phyloP scores from a whole-genome alignment of 2,888 invertebrate genomes.

The Andrena hattorfiana region DNA sequence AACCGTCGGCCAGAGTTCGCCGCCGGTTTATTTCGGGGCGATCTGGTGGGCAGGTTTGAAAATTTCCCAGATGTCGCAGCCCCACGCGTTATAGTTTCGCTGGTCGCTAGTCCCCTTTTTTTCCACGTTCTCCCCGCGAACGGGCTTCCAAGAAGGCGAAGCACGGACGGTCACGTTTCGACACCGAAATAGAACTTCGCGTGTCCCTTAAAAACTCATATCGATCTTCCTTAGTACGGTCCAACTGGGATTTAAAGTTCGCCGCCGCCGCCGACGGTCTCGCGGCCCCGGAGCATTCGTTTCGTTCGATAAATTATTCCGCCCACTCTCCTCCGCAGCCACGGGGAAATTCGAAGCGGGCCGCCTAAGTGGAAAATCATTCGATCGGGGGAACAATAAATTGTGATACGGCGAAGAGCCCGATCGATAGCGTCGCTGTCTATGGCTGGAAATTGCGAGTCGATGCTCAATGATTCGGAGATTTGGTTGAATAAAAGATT shows the following conservation, averaged over 20 bases:
- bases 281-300: slow-evolving; percentile 60
- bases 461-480: neutral
- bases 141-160: slow-evolving; percentile 50
- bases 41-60: slow-evolving; percentile 19
- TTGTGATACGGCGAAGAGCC: slow-evolving; percentile 34
- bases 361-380: slow-evolving; percentile 56
- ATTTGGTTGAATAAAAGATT: neutral
- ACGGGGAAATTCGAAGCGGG: slow-evolving; percentile 60
- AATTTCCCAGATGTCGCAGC: slow-evolving; percentile 49
- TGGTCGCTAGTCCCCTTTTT: slow-evolving; percentile 15
- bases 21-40: slow-evolving; percentile 43
- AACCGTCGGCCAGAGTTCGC: slow-evolving; percentile 29
- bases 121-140: slow-evolving; percentile 11
- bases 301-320: slow-evolving; percentile 70
- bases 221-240: slow-evolving; percentile 61
- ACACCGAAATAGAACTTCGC: slow-evolving; percentile 67
- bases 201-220: slow-evolving; percentile 70
- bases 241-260: slow-evolving; percentile 63
- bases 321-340: slow-evolving; percentile 40
- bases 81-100: neutral
- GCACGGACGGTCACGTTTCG: slow-evolving; percentile 50
- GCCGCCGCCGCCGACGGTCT: slow-evolving; percentile 55
- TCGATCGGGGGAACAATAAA: slow-evolving; percentile 62
- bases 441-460: neutral
- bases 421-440: slow-evolving; percentile 16